Base-by-base conservation (phyloP, 35 echinoderm and acorn worm genomes). In the Diadema setosum region DNA sequence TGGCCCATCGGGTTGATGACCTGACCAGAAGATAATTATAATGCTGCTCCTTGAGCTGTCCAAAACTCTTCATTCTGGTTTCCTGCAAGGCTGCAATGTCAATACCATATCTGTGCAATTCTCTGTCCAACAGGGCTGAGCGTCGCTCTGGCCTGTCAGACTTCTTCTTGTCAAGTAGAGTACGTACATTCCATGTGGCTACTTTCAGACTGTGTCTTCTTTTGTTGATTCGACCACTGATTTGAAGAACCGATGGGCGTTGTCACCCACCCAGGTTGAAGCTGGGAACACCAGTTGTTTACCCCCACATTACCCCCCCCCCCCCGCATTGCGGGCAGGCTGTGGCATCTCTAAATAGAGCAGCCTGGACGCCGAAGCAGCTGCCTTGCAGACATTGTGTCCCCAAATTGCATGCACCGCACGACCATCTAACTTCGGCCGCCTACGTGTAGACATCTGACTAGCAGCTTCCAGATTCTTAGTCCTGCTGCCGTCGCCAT, bases 21-120 rank as follows among this genome's bases (percentile, higher is more conserved):
- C 89, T 48, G 37, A 45, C 83, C 82, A 91, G 59, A 84, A 70
- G 31, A 84, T 49, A 35, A 70, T n/a, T 84, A 20, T 50, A 50
- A 5, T 69, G 18, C 2, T 74, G 39, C 42, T 91, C 90, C 67
- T 33, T 5, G 11, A 91, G 43, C 63, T 75, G 60, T 2, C 90
- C 90, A 45, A 65, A 33, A 52, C 88, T 61, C 21, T 70, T 3
- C 26, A 85, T 2, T 36, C 81, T 91, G 1, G 89, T 91, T 41
- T 91, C 90, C 25, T 91, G 89, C 45, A 85, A 33, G 26, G 82
- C 90, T 35, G 90, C 90, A 29, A 91, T 91, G 34, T 85, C 90
- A 27, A 91, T 75, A 39, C 57, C 45, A 39, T 75, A 85, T 5
- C 82, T 9, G 9, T 56, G 41, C 44, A 91, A 46, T 76, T 73